These are phyloP conservation scores for Steatornis caripensis DNA, from an alignment of 2,113 vertebrate species.

Conservation along the genomic window DNA sequence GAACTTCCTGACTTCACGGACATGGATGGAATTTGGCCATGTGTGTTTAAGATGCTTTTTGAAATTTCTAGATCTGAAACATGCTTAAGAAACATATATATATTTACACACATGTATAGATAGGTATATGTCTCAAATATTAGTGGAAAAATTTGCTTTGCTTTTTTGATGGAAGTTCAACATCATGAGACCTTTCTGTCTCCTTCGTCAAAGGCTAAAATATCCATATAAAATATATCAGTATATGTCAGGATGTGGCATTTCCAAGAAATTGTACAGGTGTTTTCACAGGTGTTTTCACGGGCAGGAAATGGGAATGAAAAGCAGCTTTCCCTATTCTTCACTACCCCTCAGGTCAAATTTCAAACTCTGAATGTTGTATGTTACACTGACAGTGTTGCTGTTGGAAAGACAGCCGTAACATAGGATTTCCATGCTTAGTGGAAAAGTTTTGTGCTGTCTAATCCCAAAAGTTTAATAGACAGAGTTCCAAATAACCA, in stretches of 20 bases:
- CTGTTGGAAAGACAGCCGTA: background rate
- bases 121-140: background rate
- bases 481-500: background rate
- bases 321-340: background rate
- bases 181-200: background rate
- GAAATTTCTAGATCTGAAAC: background rate
- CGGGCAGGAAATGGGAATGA: background rate
- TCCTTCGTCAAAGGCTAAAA: background rate
- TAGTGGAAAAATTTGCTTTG: background rate
- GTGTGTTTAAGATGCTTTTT: background rate
- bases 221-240: background rate
- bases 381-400: background rate
- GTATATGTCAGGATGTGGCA: background rate
- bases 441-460: background rate
- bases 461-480: background rate
- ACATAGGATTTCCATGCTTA: background rate
- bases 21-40: background rate
- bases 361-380: background rate
- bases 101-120: too few species aligned
- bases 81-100: background rate
- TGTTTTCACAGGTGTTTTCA: too few species aligned
- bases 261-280: background rate
- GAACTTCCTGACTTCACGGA: background rate
- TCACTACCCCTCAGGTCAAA: background rate
- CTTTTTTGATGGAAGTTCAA: background rate